phyloP scores from a whole-genome alignment of 1,140 invertebrate genomes.

The Bombus soroeensis region DNA sequence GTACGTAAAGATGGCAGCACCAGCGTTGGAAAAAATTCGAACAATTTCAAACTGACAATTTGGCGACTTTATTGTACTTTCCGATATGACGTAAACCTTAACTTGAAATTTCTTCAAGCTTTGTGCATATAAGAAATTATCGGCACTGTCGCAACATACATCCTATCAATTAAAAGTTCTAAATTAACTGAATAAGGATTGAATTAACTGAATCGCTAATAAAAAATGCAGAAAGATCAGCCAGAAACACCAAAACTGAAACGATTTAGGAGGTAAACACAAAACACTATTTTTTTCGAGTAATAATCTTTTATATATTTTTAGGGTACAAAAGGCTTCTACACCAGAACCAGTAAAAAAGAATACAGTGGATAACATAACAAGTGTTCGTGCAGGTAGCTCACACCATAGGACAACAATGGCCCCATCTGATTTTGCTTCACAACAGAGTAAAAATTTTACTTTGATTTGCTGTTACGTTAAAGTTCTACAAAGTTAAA shows the following conservation, averaged over 20 bases:
- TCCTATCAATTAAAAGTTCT: not conserved
- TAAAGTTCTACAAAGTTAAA: not conserved
- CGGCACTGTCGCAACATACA: not conserved
- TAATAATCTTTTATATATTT: not conserved
- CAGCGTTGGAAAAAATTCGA: not conserved
- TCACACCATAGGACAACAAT: constrained; percentile 35
- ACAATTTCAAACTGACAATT: constrained; percentile 15
- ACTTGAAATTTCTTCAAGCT: not conserved
- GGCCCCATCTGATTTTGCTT: constrained; percentile 30
- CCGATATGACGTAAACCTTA: not conserved
- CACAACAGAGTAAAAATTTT: constrained; percentile 27
- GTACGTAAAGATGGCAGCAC: not conserved
- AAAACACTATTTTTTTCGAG: not conserved
- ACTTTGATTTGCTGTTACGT: not conserved
- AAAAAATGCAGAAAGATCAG: constrained; percentile 21
- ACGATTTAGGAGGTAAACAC: not conserved
- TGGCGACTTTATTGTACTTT: not conserved
- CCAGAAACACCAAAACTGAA: not conserved
- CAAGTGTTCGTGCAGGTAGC: not conserved
- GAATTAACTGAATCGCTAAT: not conserved
- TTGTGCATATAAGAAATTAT: not conserved
- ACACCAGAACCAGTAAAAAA: not conserved
- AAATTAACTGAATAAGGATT: not conserved
- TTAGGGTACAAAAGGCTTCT: not conserved
- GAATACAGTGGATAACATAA: not conserved